Evolutionary conservation across 2,888 invertebrate genomes (phyloP).

Genomic region (Oeneis ivallda): DNA sequence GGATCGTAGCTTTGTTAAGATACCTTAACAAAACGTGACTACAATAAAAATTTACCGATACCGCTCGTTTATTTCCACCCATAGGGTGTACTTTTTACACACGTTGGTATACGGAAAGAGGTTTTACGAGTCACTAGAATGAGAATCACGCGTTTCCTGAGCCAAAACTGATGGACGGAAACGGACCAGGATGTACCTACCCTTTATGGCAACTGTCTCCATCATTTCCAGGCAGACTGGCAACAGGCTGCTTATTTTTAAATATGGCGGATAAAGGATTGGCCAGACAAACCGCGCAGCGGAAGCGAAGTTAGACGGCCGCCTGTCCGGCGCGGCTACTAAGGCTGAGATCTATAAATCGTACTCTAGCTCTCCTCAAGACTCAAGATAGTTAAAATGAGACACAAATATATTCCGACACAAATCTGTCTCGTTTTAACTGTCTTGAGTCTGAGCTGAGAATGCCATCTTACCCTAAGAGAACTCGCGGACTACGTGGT

Average conservation of each 20-base stretch:
- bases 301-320: neutral
- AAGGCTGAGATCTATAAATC: too few relatives aligned
- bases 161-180: constrained; percentile 64
- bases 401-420: too few relatives aligned
- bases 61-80: constrained; percentile 27
- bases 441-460: too few relatives aligned
- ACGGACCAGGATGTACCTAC: constrained; percentile 76
- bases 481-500: too few relatives aligned
- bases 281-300: neutral
- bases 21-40: constrained; percentile 25
- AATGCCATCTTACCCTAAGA: too few relatives aligned
- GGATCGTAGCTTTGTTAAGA: neutral
- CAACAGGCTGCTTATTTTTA: constrained; percentile 49
- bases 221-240: constrained; percentile 69
- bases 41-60: constrained; percentile 16
- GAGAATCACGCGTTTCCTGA: constrained; percentile 57
- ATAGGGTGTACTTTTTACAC: constrained; percentile 24
- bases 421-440: too few relatives aligned
- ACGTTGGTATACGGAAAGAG: constrained; percentile 31
- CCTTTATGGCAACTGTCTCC: constrained; percentile 72
- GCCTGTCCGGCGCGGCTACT: too few relatives aligned
- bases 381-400: too few relatives aligned
- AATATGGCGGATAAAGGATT: constrained; percentile 52
- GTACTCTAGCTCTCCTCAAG: too few relatives aligned
- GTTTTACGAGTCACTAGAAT: constrained; percentile 40